phyloP scores from a whole-genome alignment of 2,113 vertebrate genomes.

The Lanius collurio region DNA sequence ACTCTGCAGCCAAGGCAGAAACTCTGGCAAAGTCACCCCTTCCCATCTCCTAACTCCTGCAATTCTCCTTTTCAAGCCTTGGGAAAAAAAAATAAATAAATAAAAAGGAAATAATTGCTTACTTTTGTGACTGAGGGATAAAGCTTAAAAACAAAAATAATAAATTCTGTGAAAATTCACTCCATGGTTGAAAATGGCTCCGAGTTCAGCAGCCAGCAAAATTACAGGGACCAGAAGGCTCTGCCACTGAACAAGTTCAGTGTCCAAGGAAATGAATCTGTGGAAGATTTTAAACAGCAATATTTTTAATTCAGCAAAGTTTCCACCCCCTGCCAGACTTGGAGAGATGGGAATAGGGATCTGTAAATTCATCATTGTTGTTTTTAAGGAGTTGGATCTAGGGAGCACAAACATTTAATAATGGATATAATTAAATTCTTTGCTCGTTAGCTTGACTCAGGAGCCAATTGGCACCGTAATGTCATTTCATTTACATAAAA shows the following conservation, averaged over 20 bases:
- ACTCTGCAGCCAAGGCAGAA: slow-evolving; percentile 48
- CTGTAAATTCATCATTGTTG: slow-evolving; percentile 53
- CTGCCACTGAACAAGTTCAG: not conserved
- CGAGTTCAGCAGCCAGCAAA: slow-evolving; percentile 23
- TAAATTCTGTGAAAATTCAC: not conserved
- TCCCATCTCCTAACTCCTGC: not conserved
- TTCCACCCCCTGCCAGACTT: slow-evolving; percentile 56
- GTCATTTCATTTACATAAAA: slow-evolving; percentile 55
- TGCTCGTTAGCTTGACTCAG: slow-evolving; percentile 34
- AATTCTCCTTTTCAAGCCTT: slow-evolving; percentile 20
- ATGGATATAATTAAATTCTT: slow-evolving; percentile 64
- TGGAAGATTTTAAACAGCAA: slow-evolving; percentile 39
- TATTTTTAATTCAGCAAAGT: slow-evolving; percentile 41
- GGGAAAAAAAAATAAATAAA: not conserved
- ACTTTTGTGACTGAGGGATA: not conserved
- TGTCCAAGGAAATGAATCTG: slow-evolving; percentile 47
- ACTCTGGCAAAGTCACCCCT: slow-evolving; percentile 55
- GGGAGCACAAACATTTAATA: slow-evolving; percentile 61
- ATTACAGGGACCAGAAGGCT: slow-evolving; percentile 16
- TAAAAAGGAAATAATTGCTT: not conserved
- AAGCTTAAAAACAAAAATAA: not conserved
- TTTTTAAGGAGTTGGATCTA: slow-evolving; percentile 40
- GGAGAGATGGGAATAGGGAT: slow-evolving; percentile 48
- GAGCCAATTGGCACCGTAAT: slow-evolving; percentile 53
- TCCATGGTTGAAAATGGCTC: not conserved